Base-by-base conservation (phyloP, 1,140 invertebrate species). In the Drosophila ficusphila region DNA sequence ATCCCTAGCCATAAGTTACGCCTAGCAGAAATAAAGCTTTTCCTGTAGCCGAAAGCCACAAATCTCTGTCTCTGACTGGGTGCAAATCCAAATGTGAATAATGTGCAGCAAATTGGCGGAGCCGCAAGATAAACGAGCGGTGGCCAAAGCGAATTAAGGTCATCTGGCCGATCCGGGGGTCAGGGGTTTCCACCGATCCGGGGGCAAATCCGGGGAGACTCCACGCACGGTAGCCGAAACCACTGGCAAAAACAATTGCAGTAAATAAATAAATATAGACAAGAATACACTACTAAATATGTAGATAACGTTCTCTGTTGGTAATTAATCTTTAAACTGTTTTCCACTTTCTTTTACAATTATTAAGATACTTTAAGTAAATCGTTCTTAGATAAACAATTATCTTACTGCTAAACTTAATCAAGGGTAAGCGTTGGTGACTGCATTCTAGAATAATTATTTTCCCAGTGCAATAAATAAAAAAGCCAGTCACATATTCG, bases 101-200 rank as follows among this genome's bases (percentile, higher is more conserved):
- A 86, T 86, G 73, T 52, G 48, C 68, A 44, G 58, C 68, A 86
- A 86, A 85, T 85, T 85, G 81, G 72, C 76, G 72, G 48, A 61
- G 81, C 72, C 76, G 46, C 34, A 79, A 72, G 65, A 86, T 64
- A 81, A 85, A 85, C 74, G 78, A 83, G 62, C 79, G 69, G 39
- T 64, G 62, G 56, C 68, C 82, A 54, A 14, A 41, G 61, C 82
- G 77, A 86, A 86, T 86, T 86, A 86, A 86, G 81, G 81, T 86
- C 81, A 86, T 88, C 39, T 77, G 68, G 51, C 39, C 46, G 27
- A 34, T 49, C 61, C 31, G 31, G 41, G 38, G 71, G 54, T 48
- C 33, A 31, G 42, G 46, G 67, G 51, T 44, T 61, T 60, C 23
- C 49, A n/a, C 49, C 14, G 51, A 33, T n/a, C n/a, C n/a, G n/a